Percentiles rank a stretch among this genome's conserved stretches.
These are phyloP conservation scores for Parotocinclus haroldoi DNA, from an alignment of 2,797 vertebrate species.

Conservation along the genomic window DNA sequence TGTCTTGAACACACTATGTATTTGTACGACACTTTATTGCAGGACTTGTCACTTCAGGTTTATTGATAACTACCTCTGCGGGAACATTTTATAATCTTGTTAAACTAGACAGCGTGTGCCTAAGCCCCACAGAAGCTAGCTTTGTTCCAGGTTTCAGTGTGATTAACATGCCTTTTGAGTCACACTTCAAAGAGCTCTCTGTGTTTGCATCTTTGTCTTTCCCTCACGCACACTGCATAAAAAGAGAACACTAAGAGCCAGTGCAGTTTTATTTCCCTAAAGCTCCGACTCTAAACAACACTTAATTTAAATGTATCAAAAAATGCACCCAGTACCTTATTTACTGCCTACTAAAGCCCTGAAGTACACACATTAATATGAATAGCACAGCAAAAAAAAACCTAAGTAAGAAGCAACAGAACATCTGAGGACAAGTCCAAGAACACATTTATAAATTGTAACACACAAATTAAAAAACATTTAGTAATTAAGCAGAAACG, in stretches of 20 bases:
- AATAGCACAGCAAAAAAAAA: neutral
- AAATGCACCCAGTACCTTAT: neutral
- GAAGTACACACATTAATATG: slow-evolving; percentile 7
- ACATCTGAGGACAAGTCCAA: too few species aligned
- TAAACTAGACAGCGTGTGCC: neutral
- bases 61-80: neutral
- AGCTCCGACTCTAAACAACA: slow-evolving; percentile 19
- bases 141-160: slow-evolving; percentile 27
- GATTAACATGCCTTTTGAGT: slow-evolving; percentile 41
- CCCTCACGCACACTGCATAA: slow-evolving; percentile 24
- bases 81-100: slow-evolving; percentile 9
- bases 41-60: neutral
- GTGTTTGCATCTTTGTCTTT: slow-evolving; percentile 28
- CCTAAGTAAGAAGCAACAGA: neutral
- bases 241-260: slow-evolving; percentile 4
- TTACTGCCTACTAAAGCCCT: slow-evolving; percentile 8
- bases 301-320: slow-evolving; percentile 11
- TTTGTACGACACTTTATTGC: too few species aligned
- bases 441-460: too few species aligned
- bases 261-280: slow-evolving; percentile 6
- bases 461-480: too few species aligned
- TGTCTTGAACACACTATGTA: too few species aligned
- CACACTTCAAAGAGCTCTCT: slow-evolving; percentile 36
- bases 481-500: too few species aligned
- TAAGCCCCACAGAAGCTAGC: slow-evolving; percentile 23